Evolutionary conservation across 2,797 vertebrate genomes (phyloP), one percentile per base, ranked within the genome.

Genomic region (Xenentodon cancila): DNA sequence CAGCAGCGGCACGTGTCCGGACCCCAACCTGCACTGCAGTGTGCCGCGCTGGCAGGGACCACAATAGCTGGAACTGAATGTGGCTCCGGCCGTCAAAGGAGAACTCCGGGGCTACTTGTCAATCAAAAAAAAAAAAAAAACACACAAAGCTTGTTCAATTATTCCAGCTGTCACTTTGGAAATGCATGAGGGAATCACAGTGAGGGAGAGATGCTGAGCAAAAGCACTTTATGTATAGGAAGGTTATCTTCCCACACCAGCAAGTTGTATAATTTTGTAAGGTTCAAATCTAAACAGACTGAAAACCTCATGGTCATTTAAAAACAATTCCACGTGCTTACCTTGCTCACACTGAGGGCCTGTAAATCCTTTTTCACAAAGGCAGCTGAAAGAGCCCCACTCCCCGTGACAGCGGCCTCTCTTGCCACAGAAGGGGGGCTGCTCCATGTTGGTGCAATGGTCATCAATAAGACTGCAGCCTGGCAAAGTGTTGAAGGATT

Each of bases 71-170:
- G 80, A 94, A 92, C 69, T 93, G 94, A 51, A 96, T 49, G 73
- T 95, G 91, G 70, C 95, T 95, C 44, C 94, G 93, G 7, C 92
- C 90, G 27, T 94, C 94, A 37, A 96, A 96, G 30, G 89, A 94
- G 53, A 94, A 94, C 81, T 95, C 95, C 19, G 91, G 85, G 74
- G 91, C 91, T 73, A 75, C 95, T 96, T 80, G 69, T 82, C 74
- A 78, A 79, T 84, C 84, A 84, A 68, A 63, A 54, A 75, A 32
- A 63, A 64, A 84, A 84, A 68, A 63, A 54, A 75, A 32, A 63
- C 65, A 84, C 47, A 82, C 21, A 77, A 57, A 58, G 61, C 73
- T 62, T 75, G 73, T 81, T 82, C 59, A 76, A 72, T 88, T 80
- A 81, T 74, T 77, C 74, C 52, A 60, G 66, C 75, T 73, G 85